These are phyloP conservation scores for Octodonta nipae DNA, from an alignment of 2,888 invertebrate genomes.

Conservation along the genomic window DNA sequence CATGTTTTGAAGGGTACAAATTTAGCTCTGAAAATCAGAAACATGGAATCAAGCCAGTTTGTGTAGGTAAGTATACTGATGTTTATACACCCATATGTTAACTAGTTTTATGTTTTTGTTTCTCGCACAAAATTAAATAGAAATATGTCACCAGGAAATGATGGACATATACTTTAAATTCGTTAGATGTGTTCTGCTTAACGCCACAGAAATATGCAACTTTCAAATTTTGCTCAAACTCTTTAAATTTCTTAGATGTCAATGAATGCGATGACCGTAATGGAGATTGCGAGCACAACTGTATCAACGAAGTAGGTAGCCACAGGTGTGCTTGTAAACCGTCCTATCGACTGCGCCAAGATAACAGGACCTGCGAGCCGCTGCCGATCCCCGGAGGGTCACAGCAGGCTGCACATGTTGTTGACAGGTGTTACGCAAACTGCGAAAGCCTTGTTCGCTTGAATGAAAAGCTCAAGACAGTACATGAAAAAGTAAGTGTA, in stretches of 20 bases:
- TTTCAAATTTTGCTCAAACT: too few relatives aligned
- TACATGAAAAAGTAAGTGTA: constrained; percentile 38
- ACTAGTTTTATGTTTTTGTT: too few relatives aligned
- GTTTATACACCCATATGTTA: too few relatives aligned
- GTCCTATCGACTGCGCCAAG: constrained; percentile 41
- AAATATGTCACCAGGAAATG: too few relatives aligned
- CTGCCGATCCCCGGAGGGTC: constrained; percentile 12
- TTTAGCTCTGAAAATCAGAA: constrained; percentile 46
- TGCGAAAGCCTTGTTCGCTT: constrained; percentile 49
- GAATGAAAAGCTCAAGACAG: constrained; percentile 41
- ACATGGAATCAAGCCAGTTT: constrained; percentile 45
- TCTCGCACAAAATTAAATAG: too few relatives aligned
- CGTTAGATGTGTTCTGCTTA: too few relatives aligned
- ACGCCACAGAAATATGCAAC: too few relatives aligned
- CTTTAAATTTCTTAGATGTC: too few relatives aligned
- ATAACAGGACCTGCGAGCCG: constrained; percentile 45
- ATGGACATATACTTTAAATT: too few relatives aligned
- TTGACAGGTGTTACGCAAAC: constrained; percentile 46
- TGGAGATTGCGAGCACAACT: constrained; percentile 51
- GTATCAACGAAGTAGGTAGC: constrained; percentile 47
- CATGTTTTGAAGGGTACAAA: constrained; percentile 49
- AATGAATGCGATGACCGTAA: constrained; percentile 45
- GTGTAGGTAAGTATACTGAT: constrained; percentile 37
- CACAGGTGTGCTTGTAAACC: constrained; percentile 46
- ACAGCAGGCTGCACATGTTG: constrained; percentile 8